Evolutionary conservation across 2,888 invertebrate genomes (phyloP), one percentile per base, ranked within the genome.

Genomic region (Agrotis clavis): DNA sequence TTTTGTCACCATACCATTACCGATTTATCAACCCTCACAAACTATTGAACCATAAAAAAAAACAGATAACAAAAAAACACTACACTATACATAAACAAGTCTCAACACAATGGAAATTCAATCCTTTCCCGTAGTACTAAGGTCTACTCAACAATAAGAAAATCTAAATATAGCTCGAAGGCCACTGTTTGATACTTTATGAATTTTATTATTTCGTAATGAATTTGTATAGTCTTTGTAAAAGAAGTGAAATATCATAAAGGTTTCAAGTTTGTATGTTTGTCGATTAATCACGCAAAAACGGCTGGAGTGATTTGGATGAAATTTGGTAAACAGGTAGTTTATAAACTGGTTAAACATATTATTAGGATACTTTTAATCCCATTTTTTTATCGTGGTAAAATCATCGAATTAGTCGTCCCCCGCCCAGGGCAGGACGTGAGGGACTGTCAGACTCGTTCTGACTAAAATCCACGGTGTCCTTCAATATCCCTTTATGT

Each of bases 151-250:
- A 35, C 50, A 61, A 47, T 47, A 2, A 4, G 21, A 2, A 21
- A 25, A 35, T 69, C 25, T 69, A 69, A 51, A 69, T 35, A 74
- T 74, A 69, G 54, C 16, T 2, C 56, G 76, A 69, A 74, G 69
- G 69, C 16, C 69, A 51, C 69, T 13, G 0, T 35, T 74, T 69
- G 76, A 76, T 76, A 69, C 50, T 69, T 74, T 57, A 47, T 35
- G 21, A 59, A 53, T 61, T 66, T 59, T 30, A 30, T 13, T 25
- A 48, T 51, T 53, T 60, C 35, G 11, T 59, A 16, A 57, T 73
- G 2, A 54, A 54, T 25, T 72, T 35, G 3, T 18, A 54, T 18
- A 47, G n/a, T 54, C 3, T 41, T 35, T 16, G 13, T 25, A 9
- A 41, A 54, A 53, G 5, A 14, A 54, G 21, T 48, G 5, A 30